A percentile compares a stretch with the other conserved stretches of the same genome.
Evolutionary conservation across 2,113 vertebrate genomes (phyloP).

Genomic region (Patagioenas fasciata): DNA sequence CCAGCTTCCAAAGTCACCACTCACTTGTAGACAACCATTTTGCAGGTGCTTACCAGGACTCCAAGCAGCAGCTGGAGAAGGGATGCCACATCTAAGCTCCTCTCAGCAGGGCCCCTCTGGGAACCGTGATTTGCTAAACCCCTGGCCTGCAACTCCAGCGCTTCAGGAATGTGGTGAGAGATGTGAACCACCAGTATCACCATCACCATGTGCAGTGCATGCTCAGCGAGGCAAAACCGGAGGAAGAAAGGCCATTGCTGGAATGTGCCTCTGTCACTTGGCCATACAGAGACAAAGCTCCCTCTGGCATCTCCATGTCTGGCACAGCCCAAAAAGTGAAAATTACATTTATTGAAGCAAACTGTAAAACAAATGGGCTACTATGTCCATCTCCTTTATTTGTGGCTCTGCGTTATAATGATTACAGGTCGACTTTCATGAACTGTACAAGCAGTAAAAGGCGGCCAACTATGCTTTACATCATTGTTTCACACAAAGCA

Average conservation of each 20-base stretch:
- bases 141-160: rapidly evolving
- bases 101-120: background rate
- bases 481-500: constrained; percentile 77
- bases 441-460: constrained; percentile 78
- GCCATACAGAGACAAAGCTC: background rate
- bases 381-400: constrained; percentile 76
- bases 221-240: background rate
- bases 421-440: constrained; percentile 72
- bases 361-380: constrained; percentile 42
- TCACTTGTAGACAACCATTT: rapidly evolving
- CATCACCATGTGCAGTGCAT: background rate
- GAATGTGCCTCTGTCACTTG: rapidly evolving
- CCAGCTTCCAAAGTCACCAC: background rate
- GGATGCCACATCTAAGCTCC: background rate
- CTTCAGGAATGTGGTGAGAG: rapidly evolving
- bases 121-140: background rate
- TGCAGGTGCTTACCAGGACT: background rate
- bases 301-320: background rate
- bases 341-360: background rate
- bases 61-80: background rate
- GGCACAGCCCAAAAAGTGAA: background rate
- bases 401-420: constrained; percentile 67
- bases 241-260: rapidly evolving
- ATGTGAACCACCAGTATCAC: rapidly evolving
- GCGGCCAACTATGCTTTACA: constrained; percentile 76